Conservation (phyloP, 2,113 vertebrate genomes). For the Ammodytes marinus region DNA sequence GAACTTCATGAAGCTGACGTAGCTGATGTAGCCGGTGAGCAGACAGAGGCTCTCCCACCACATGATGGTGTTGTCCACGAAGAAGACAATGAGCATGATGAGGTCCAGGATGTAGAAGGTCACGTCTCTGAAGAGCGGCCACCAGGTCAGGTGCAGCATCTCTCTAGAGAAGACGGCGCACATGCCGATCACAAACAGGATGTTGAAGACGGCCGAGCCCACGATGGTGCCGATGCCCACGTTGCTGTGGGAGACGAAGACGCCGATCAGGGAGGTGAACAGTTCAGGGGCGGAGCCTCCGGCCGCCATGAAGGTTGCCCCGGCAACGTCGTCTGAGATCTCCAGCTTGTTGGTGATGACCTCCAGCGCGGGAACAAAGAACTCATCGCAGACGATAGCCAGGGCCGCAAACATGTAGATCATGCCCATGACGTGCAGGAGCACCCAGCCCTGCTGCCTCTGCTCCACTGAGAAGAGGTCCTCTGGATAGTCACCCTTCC, state of each 20-base stretch:
- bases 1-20: constrained; percentile 93
- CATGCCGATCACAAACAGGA: constrained; percentile 96
- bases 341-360: constrained; percentile 89
- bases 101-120: constrained; percentile 93
- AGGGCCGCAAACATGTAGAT: constrained; percentile 93
- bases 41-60: constrained; percentile 94
- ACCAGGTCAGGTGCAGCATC: constrained; percentile 94
- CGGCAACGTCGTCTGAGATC: constrained; percentile 95
- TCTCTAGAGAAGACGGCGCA: constrained; percentile 93
- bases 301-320: constrained; percentile 96
- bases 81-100: constrained; percentile 94
- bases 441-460: constrained; percentile 89
- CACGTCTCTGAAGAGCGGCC: constrained; percentile 95
- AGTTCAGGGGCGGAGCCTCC: constrained; percentile 95
- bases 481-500: constrained; percentile 88
- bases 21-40: constrained; percentile 87
- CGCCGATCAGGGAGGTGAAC: constrained; percentile 95
- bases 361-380: constrained; percentile 92
- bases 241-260: constrained; percentile 95
- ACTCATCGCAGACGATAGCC: constrained; percentile 96
- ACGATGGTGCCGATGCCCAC: constrained; percentile 96
- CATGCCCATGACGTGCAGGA: constrained; percentile 91
- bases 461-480: constrained; percentile 92
- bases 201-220: constrained; percentile 96
- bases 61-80: constrained; percentile 91